Evolutionary conservation across 1,140 invertebrate genomes (phyloP).

Genomic region (Hycleus cichorii): DNA sequence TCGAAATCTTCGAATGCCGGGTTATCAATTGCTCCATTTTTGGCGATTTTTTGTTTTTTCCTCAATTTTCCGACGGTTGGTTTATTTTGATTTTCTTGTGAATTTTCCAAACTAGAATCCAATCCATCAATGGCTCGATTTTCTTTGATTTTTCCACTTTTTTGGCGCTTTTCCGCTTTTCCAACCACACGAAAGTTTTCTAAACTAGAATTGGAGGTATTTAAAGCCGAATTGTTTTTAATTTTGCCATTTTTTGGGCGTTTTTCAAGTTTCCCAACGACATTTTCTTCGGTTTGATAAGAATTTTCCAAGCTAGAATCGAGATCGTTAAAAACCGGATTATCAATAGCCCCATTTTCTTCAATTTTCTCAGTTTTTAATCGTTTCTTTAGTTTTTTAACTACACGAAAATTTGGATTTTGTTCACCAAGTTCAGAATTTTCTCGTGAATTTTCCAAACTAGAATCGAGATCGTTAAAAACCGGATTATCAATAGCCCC

Average conservation of each 20-base stretch:
- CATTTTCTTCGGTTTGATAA: no score
- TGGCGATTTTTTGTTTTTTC: neutral
- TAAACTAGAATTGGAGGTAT: neutral
- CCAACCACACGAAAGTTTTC: neutral
- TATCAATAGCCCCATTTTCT: neutral
- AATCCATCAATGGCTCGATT: neutral
- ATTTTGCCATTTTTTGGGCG: constrained; percentile 18
- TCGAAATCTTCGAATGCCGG: no score
- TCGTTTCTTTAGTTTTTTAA: neutral
- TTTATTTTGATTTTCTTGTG: no score
- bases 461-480: neutral
- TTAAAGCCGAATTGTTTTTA: neutral
- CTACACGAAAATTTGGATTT: neutral
- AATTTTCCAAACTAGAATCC: neutral
- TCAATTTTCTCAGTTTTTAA: neutral
- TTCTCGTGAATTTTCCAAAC: neutral
- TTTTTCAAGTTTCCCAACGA: neutral
- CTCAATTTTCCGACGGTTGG: neutral
- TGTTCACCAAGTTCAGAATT: neutral
- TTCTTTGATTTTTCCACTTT: neutral
- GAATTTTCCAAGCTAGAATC: neutral
- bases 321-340: neutral
- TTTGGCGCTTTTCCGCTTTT: neutral
- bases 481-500: neutral
- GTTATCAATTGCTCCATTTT: no score